Conservation (phyloP, 2,113 vertebrate species). For the Nanorana parkeri region DNA sequence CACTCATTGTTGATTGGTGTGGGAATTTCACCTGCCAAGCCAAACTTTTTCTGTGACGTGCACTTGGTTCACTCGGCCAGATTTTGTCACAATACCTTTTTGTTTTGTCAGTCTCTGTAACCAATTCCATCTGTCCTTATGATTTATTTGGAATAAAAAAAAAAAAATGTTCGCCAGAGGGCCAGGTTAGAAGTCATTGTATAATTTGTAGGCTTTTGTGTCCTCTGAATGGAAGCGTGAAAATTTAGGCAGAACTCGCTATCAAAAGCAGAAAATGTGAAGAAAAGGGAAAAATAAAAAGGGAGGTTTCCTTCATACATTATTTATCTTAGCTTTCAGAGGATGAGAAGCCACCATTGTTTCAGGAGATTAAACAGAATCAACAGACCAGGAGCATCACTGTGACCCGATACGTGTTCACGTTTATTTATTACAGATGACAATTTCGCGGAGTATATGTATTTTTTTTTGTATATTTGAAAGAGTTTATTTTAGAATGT, state of each 20-base stretch:
- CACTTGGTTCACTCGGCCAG: slow-evolving; percentile 77
- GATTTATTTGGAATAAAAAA: slow-evolving; percentile 67
- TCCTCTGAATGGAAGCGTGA: slow-evolving; percentile 78
- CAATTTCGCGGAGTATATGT: slow-evolving; percentile 77
- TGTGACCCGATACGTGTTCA: slow-evolving; percentile 74
- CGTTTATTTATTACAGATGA: slow-evolving; percentile 85
- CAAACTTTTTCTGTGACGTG: slow-evolving; percentile 73
- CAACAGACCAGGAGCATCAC: slow-evolving; percentile 73
- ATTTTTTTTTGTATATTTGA: slow-evolving; percentile 82
- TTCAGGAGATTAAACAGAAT: slow-evolving; percentile 75
- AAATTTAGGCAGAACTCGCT: slow-evolving; percentile 79
- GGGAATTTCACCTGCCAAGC: slow-evolving; percentile 77
- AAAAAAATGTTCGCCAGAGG: slow-evolving; percentile 67
- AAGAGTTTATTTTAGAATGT: slow-evolving; percentile 87
- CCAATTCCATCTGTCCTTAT: slow-evolving; percentile 75
- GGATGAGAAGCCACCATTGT: slow-evolving; percentile 71
- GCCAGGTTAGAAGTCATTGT: slow-evolving; percentile 82
- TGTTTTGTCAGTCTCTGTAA: slow-evolving; percentile 62
- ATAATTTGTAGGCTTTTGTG: slow-evolving; percentile 85
- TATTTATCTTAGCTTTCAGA: slow-evolving; percentile 80
- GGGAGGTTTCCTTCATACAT: slow-evolving; percentile 75
- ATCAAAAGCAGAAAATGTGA: slow-evolving; percentile 71
- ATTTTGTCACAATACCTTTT: slow-evolving; percentile 71
- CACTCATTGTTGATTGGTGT: slow-evolving; percentile 68
- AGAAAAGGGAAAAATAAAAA: slow-evolving; percentile 64